A percentile compares a stretch with the other conserved stretches of the same genome.
Evolutionary conservation across 2,888 invertebrate species (phyloP).

Genomic region (Stegophylla sp.): DNA sequence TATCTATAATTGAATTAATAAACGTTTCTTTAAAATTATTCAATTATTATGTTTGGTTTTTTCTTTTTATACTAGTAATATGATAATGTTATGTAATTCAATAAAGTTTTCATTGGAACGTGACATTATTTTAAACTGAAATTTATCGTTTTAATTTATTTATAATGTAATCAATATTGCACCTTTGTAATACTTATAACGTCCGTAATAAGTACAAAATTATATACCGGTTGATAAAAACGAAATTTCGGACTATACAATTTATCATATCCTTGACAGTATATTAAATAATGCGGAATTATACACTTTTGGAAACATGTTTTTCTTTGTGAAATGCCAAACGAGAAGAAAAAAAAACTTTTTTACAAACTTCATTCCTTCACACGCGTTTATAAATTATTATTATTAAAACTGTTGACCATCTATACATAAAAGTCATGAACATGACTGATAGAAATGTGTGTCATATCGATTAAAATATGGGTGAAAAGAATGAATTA

Average conservation of each 20-base stretch:
- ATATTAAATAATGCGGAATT: conserved; percentile 9
- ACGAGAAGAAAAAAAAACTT: neutral
- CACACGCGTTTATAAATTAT: neutral
- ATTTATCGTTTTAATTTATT: too few relatives aligned
- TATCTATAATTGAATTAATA: too few relatives aligned
- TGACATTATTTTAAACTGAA: neutral
- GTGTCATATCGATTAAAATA: too few relatives aligned
- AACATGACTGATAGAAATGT: too few relatives aligned
- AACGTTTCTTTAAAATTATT: too few relatives aligned
- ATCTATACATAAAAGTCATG: neutral
- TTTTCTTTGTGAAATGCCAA: neutral
- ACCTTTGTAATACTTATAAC: neutral
- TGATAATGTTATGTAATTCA: too few relatives aligned
- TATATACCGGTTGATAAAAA: conserved; percentile 2
- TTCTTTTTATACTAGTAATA: too few relatives aligned
- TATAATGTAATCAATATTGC: conserved; percentile 8
- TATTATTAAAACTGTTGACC: neutral
- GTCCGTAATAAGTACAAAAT: neutral
- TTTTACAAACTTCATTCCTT: neutral
- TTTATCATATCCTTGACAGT: conserved; percentile 14
- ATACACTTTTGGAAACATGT: neutral
- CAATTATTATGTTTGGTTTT: too few relatives aligned
- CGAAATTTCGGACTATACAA: neutral
- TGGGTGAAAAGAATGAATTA: too few relatives aligned
- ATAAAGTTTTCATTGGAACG: neutral